Base-by-base conservation (phyloP, 1,140 invertebrate species). In the Paralvinella palmiformis region DNA sequence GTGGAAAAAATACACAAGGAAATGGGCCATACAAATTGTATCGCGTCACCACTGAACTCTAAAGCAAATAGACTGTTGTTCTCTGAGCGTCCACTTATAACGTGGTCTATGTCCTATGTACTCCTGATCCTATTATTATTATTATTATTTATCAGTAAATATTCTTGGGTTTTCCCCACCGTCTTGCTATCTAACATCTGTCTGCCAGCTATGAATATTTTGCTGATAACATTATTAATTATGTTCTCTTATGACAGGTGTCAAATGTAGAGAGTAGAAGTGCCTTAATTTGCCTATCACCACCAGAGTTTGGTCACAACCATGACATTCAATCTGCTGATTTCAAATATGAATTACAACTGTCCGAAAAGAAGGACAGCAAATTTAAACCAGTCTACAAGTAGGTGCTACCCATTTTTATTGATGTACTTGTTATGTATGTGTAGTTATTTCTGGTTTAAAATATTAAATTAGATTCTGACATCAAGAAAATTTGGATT, bases 331-430 rank as follows among this genome's bases (percentile, higher is more conserved):
- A 84, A 48, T 81, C 84, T 60, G 76, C 77, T 24, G 88, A 91
- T 62, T 81, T 91, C 62, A 85, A 85, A 33, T 91, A 91, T 79
- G 89, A 91, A 75, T 84, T 89, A 20, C 82, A 89, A 59, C 83
- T 91, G 65, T 88, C 86, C 70, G 90, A 92, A 72, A 88, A 88
- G 69, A 85, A 88, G 71, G 87, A 88, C 65, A 85, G 85, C 68
- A 87, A 87, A 72, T 92, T 89, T 79, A 90, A 90, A 80, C 86
- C 87, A 50, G 89, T 91, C 53, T 91, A 91, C 74, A 87, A 68
- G 77, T 79, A 66, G 64, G 66, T 66, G 15, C 7, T 29, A 27
- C 20, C 29, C 29, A 59, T 3, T 29, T 36, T 7, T 13, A 17
- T 7, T 44, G 20, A n/a, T 36, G 57, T 20, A 36, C 4, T 24